Evolutionary conservation across 2,888 invertebrate species (phyloP).

Genomic region (Himalopsyche kuldschensis): DNA sequence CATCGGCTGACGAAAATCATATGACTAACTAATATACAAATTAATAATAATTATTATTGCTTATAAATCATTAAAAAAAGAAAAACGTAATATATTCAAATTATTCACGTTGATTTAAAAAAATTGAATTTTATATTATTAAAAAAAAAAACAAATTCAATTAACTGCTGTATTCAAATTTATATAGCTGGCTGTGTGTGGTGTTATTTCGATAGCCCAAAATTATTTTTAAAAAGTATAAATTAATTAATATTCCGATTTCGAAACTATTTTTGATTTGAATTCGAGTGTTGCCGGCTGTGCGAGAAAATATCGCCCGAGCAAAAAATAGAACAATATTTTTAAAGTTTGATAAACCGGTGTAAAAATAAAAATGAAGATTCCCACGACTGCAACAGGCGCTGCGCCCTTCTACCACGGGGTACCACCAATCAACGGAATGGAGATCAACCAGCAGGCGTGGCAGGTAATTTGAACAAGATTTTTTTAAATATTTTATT

Average conservation of each 20-base stretch:
- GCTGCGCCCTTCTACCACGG: constrained; percentile 25
- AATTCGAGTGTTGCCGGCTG: neutral
- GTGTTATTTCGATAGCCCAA: neutral
- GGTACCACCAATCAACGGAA: constrained; percentile 26
- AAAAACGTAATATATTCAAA: neutral
- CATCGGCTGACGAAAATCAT: neutral
- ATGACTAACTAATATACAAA: neutral
- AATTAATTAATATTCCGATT: neutral
- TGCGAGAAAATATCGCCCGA: neutral
- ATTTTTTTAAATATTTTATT: neutral
- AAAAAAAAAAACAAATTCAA: neutral
- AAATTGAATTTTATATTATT: neutral
- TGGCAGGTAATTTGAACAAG: constrained; percentile 30
- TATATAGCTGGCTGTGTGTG: neutral
- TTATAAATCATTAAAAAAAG: too few species aligned
- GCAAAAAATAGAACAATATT: neutral
- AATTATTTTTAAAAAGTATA: neutral
- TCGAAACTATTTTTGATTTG: too few species aligned
- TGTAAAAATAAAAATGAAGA: constrained; percentile 27
- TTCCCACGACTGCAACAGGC: constrained; percentile 26
- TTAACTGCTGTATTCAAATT: neutral
- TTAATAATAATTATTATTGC: neutral
- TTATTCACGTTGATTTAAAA: neutral
- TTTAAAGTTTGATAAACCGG: neutral
- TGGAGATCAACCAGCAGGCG: constrained; percentile 30